phyloP scores from a whole-genome alignment of 2,797 vertebrate species.

The Platalea minor region DNA sequence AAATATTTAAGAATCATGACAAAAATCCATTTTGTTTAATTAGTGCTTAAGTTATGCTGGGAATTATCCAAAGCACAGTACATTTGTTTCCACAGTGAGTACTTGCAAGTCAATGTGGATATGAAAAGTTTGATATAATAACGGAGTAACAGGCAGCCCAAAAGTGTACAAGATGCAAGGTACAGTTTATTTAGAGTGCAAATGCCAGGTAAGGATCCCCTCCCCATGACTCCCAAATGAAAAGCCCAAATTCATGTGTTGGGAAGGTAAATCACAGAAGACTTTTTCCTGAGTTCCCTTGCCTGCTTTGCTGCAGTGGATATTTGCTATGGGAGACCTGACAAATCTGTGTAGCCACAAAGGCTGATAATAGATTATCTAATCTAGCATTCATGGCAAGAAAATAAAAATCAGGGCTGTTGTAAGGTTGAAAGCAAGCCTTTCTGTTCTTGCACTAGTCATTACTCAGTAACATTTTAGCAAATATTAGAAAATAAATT shows the following conservation, averaged over 20 bases:
- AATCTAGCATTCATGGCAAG: neutral
- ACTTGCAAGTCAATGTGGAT: neutral
- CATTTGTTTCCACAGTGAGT: neutral
- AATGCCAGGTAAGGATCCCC: neutral
- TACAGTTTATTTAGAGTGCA: neutral
- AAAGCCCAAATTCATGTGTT: neutral
- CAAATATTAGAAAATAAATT: neutral
- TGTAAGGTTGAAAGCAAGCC: neutral
- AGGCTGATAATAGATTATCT: neutral
- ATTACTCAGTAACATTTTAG: neutral
- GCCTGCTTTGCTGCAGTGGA: neutral
- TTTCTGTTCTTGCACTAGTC: neutral
- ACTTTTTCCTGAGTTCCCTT: neutral
- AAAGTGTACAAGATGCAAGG: neutral
- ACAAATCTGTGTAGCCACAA: neutral
- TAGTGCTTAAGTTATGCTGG: neutral
- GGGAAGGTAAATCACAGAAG: neutral
- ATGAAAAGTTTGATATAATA: neutral
- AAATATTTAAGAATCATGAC: neutral
- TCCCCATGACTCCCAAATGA: neutral
- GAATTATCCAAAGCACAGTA: neutral
- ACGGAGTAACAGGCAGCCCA: neutral
- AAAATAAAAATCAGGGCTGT: constrained; percentile 10
- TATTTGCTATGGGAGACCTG: neutral
- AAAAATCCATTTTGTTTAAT: constrained; percentile 18